Percentiles rank a stretch among this genome's conserved stretches.
These are phyloP conservation scores for Mormyrus hasselquistii DNA, from an alignment of 2,797 vertebrate species.

Conservation along the genomic window DNA sequence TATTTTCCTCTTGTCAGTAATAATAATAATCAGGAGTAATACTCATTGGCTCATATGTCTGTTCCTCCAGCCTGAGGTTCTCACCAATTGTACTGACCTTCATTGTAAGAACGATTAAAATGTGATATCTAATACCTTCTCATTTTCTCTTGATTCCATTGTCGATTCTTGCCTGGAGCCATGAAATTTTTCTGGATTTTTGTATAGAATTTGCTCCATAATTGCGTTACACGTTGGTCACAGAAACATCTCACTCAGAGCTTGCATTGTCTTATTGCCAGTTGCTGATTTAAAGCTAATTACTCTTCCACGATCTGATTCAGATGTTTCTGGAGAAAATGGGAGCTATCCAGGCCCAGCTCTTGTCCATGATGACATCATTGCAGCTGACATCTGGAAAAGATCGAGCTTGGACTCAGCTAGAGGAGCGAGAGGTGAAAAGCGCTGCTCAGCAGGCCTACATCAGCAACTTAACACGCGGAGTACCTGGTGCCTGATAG, in stretches of 20 bases:
- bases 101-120: background rate
- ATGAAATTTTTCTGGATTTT: background rate
- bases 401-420: background rate
- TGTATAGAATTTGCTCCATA: background rate
- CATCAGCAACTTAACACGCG: background rate
- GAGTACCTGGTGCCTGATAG: background rate
- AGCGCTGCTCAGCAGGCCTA: background rate
- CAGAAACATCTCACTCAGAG: background rate
- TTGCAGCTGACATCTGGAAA: slow-evolving; percentile 20
- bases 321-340: slow-evolving; percentile 19
- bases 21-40: background rate
- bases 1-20: background rate
- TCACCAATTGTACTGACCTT: background rate
- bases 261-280: slow-evolving; percentile 13
- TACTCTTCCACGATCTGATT: slow-evolving; percentile 5
- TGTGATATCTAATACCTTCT: slow-evolving; percentile 1
- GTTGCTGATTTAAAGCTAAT: background rate
- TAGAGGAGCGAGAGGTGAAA: background rate
- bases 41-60: background rate
- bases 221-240: background rate
- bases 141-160: background rate
- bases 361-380: slow-evolving; percentile 21
- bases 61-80: background rate
- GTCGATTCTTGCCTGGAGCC: background rate
- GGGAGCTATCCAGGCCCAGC: background rate